These are phyloP conservation scores for Planococcus citri DNA, from an alignment of 1,140 invertebrate genomes.

Conservation along the genomic window DNA sequence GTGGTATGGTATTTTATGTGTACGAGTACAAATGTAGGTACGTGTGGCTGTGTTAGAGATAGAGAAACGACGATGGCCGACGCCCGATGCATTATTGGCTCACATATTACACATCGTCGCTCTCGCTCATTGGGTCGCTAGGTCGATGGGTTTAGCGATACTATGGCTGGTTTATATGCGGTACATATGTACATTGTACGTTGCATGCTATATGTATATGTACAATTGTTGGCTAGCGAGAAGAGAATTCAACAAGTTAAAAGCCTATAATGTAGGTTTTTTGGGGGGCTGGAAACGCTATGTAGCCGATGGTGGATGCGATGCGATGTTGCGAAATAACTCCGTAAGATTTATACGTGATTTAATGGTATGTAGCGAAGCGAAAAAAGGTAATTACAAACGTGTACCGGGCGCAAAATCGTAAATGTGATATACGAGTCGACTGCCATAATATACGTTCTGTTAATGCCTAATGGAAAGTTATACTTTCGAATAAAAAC, in stretches of 20 bases:
- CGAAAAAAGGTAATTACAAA: constrained; percentile 4
- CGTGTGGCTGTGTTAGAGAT: too few relatives aligned
- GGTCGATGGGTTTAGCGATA: too few relatives aligned
- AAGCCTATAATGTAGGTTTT: neutral
- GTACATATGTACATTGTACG: too few relatives aligned
- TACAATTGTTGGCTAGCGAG: too few relatives aligned
- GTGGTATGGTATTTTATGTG: too few relatives aligned
- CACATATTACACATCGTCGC: too few relatives aligned
- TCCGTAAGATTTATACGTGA: neutral
- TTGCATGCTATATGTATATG: too few relatives aligned
- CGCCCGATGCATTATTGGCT: too few relatives aligned
- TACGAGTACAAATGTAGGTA: too few relatives aligned
- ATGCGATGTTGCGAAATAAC: neutral
- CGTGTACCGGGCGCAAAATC: constrained; percentile 3
- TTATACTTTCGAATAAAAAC: constrained; percentile 4
- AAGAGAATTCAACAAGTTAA: constrained; percentile 1
- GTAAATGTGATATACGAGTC: neutral
- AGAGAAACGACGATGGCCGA: too few relatives aligned
- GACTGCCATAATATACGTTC: neutral
- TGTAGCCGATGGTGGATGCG: neutral
- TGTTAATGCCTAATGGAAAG: neutral
- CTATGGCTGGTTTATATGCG: too few relatives aligned
- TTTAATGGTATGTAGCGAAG: constrained; percentile 6
- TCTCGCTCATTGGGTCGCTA: too few relatives aligned
- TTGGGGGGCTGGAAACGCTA: neutral